A percentile compares a stretch with the other conserved stretches of the same genome.
Conservation (phyloP, 2,888 invertebrate genomes). For the Polymixis lichenea region DNA sequence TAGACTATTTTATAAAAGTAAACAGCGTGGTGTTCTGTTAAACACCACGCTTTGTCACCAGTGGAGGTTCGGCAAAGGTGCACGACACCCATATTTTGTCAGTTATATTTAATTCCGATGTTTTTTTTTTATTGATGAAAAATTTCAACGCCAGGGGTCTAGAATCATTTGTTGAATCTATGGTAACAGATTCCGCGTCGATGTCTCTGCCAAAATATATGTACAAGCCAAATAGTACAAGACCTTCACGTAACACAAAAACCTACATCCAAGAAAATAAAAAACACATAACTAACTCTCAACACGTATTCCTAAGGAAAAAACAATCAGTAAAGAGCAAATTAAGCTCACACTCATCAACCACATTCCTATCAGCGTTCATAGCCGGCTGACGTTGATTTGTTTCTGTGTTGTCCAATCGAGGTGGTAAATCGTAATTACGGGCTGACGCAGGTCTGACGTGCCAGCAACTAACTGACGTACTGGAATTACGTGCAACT, state of each 20-base stretch:
- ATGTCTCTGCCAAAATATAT: no score
- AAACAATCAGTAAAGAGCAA: constrained; percentile 64
- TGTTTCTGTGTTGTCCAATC: constrained; percentile 75
- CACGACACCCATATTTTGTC: no score
- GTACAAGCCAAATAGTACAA: neutral
- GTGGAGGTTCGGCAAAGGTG: no score
- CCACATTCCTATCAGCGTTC: constrained; percentile 51
- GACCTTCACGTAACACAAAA: neutral
- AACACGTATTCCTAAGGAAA: constrained; percentile 39
- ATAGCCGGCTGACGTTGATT: constrained; percentile 71
- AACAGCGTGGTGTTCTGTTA: no score
- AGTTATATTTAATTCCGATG: no score
- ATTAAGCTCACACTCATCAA: constrained; percentile 59
- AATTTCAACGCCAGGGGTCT: no score
- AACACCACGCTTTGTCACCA: no score
- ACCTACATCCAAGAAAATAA: neutral
- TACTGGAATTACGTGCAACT: constrained; percentile 30
- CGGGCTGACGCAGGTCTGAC: constrained; percentile 78
- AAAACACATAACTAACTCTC: constrained; percentile 28
- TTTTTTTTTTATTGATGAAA: no score
- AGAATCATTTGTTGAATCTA: no score
- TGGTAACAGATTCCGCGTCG: no score
- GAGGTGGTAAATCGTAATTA: constrained; percentile 81
- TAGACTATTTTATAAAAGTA: no score
- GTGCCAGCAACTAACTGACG: constrained; percentile 56